Evolutionary conservation across 1,140 invertebrate species (phyloP).

Genomic region (Cydia amplana): DNA sequence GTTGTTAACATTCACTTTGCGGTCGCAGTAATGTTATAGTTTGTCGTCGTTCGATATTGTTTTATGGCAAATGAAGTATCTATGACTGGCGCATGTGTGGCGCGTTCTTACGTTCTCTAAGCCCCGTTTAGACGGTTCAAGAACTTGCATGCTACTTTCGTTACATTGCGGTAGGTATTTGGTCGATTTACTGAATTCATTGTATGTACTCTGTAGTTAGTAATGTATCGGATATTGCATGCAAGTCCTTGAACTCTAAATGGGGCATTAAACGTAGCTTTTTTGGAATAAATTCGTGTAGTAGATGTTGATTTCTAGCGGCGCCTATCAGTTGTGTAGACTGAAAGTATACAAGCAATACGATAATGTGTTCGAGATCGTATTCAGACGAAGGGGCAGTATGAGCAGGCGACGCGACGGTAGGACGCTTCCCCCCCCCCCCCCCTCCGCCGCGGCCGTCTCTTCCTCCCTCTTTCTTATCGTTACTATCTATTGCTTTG

Average conservation of each 20-base stretch:
- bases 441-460: not conserved
- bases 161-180: too few species aligned
- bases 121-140: too few species aligned
- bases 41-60: not conserved
- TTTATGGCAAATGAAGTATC: not conserved
- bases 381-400: not conserved
- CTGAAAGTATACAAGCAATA: slow-evolving; percentile 14
- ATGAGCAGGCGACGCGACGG: not conserved
- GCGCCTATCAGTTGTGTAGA: slow-evolving; percentile 6
- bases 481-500: not conserved
- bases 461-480: not conserved
- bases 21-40: slow-evolving; percentile 37
- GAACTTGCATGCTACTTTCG: too few species aligned
- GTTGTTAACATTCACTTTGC: slow-evolving; percentile 45
- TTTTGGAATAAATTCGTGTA: slow-evolving; percentile 16
- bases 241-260: too few species aligned
- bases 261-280: slow-evolving; percentile 1
- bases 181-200: too few species aligned
- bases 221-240: too few species aligned
- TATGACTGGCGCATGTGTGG: not conserved
- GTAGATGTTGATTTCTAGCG: not conserved
- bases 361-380: slow-evolving; percentile 12
- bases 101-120: slow-evolving; percentile 18
- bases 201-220: too few species aligned
- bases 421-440: not conserved